phyloP scores from a whole-genome alignment of 2,797 vertebrate species.

The Acomys russatus region DNA sequence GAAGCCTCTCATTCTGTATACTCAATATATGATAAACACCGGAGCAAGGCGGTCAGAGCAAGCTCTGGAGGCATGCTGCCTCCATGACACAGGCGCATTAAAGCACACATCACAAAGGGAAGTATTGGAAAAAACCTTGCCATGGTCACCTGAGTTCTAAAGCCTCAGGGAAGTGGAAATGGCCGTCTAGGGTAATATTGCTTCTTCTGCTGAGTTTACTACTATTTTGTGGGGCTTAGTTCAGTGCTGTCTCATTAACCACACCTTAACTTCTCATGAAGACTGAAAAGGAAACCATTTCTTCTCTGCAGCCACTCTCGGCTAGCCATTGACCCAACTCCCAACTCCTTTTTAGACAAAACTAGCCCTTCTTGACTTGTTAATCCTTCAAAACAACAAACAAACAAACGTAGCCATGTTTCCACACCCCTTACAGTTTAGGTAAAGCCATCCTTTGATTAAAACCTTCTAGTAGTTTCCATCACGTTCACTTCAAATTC shows the following conservation, averaged over 20 bases:
- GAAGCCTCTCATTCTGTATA: background rate
- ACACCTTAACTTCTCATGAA: background rate
- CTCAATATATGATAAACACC: background rate
- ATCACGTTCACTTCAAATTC: background rate
- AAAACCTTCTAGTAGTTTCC: background rate
- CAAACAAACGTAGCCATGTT: background rate
- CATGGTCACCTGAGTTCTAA: background rate
- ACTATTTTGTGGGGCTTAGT: background rate
- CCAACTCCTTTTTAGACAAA: slow-evolving; percentile 18
- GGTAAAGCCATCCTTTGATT: background rate
- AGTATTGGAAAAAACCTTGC: too few species aligned
- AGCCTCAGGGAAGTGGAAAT: slow-evolving; percentile 4
- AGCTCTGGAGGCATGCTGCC: accelerated
- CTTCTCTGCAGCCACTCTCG: background rate
- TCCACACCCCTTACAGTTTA: background rate
- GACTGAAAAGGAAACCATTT: background rate
- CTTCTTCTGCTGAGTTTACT: background rate
- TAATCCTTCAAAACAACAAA: background rate
- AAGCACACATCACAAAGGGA: background rate
- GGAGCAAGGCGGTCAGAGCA: background rate
- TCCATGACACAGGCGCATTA: background rate
- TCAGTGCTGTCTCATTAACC: background rate
- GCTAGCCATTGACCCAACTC: background rate
- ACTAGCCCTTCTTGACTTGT: background rate
- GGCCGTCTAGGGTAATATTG: background rate